Evolutionary conservation across 2,888 invertebrate genomes (phyloP), one percentile per base, ranked within the genome.

Genomic region (Euspilapteryx auroguttella): DNA sequence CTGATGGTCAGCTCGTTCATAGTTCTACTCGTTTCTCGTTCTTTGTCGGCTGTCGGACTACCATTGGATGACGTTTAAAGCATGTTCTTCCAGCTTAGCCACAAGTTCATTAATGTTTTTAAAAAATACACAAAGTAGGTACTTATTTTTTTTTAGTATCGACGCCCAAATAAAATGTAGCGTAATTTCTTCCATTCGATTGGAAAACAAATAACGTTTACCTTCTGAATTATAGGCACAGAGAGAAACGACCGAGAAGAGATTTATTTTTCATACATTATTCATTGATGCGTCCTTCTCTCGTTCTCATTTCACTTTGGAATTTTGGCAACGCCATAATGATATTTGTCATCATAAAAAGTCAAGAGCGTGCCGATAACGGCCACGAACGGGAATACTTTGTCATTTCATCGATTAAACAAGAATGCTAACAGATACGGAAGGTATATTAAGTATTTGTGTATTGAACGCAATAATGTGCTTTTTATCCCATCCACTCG

Each of bases 261-360:
- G 68, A 69, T 69, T 65, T 66, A 66, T 63, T 54, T 62, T 63
- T 64, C 63, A 68, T 69, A 68, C 55, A 62, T 73, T 68, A 71
- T 69, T 69, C 68, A 69, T 66, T 54, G 51, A 54, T 46, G 52
- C 59, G 57, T 64, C 64, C 54, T 64, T 63, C 54, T 62, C 58
- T 58, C 52, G 50, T 59, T 66, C 65, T 64, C 63, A 66, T 65
- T 65, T 61, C 48, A 49, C 52, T 51, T 52, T 53, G 52, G 56
- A 58, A 61, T 65, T 63, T 63, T 48, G 53, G 51, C 47, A 45
- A 47, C 43, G 52, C 51, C 55, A 65, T 69, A 66, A 65, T 68
- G 61, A 59, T 57, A 55, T 63, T 55, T 61, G 47, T 52, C 47
- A 45, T 51, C 17, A 17, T 17, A 17, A 52, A 54, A 55, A 54